Evolutionary conservation across 2,797 vertebrate genomes (phyloP).

Genomic region (Phoxinus dragarum): DNA sequence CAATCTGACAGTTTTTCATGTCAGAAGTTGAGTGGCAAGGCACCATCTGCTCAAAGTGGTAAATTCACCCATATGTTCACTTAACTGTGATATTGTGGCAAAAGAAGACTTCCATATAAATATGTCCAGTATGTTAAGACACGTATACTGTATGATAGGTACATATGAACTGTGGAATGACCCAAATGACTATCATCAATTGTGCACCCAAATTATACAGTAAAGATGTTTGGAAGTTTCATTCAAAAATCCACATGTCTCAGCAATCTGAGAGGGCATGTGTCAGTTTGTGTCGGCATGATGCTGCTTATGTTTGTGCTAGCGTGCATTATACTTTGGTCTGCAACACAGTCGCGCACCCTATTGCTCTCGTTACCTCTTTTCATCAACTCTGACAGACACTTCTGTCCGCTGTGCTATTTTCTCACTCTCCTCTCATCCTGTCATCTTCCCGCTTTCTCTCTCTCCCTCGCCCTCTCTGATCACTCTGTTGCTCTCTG

Average conservation of each 20-base stretch:
- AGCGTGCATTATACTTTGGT: constrained; percentile 10
- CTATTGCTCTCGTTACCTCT: constrained; percentile 13
- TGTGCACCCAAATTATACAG: neutral
- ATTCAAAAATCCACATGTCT: too few relatives aligned
- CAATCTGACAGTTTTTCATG: neutral
- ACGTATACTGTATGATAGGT: neutral
- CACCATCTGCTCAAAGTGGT: neutral
- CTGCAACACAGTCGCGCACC: neutral
- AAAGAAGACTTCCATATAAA: neutral
- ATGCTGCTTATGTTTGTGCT: constrained; percentile 7
- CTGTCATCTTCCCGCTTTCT: constrained; percentile 63
- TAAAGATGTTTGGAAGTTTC: neutral
- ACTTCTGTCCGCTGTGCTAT: constrained; percentile 42
- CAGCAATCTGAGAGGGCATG: neutral
- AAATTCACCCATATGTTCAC: neutral
- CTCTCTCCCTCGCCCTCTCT: constrained; percentile 34
- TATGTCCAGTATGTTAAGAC: neutral
- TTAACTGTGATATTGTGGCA: neutral
- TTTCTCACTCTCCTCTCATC: constrained; percentile 51
- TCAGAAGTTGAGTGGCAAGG: neutral
- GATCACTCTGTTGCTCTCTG: constrained; percentile 76
- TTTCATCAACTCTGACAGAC: constrained; percentile 43
- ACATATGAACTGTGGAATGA: neutral
- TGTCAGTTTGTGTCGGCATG: neutral
- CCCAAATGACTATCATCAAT: neutral